These are phyloP conservation scores for Eupithecia dodoneata DNA, from an alignment of 2,888 invertebrate species.

Conservation along the genomic window DNA sequence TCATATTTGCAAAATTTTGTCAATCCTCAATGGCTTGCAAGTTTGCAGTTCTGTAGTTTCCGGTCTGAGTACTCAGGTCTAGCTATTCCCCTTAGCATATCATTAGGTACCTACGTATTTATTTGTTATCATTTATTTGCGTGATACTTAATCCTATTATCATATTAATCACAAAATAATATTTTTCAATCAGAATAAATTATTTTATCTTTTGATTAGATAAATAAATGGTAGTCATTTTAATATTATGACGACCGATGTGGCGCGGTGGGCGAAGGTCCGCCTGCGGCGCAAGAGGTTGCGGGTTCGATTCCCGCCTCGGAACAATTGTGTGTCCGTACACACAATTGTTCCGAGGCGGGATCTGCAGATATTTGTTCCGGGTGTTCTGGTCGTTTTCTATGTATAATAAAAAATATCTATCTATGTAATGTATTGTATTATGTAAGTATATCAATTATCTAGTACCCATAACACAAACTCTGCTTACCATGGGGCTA, in stretches of 20 bases:
- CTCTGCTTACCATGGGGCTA: no score
- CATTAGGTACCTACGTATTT: not conserved
- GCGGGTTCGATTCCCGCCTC: no score
- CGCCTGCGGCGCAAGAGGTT: no score
- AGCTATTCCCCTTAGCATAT: not conserved
- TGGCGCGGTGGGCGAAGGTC: no score
- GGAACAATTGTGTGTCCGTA: no score
- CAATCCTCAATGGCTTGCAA: not conserved
- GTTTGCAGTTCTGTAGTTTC: not conserved
- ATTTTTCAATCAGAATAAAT: constrained; percentile 3
- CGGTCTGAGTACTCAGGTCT: not conserved
- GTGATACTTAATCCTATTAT: not conserved
- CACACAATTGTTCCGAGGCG: no score
- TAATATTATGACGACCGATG: not conserved
- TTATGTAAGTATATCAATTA: no score
- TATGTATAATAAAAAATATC: no score
- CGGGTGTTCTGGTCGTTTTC: no score
- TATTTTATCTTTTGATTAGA: not conserved
- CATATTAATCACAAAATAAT: not conserved
- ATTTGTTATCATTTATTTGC: constrained; percentile 2
- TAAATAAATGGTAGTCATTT: not conserved
- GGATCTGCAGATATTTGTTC: no score
- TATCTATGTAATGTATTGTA: no score
- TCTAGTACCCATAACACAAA: no score
- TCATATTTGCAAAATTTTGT: not conserved